These are phyloP conservation scores for Xylocopa sonorina DNA, from an alignment of 1,140 invertebrate genomes.

Conservation along the genomic window DNA sequence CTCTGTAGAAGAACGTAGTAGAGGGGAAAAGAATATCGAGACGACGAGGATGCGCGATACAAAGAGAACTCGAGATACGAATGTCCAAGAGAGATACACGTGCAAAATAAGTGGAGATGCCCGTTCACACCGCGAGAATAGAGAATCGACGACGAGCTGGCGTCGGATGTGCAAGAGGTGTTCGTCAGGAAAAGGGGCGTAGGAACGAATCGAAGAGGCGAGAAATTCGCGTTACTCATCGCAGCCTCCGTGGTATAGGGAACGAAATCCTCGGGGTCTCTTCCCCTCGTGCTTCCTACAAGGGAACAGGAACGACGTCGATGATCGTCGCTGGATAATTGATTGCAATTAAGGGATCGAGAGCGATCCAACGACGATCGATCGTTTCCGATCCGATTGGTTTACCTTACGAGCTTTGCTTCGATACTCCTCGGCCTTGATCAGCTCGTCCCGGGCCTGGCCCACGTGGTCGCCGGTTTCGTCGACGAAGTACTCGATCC, in stretches of 20 bases:
- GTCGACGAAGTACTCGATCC: slow-evolving; percentile 95
- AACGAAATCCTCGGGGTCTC: slow-evolving; percentile 34
- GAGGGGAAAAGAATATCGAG: background rate
- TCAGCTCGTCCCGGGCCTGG: slow-evolving; percentile 89
- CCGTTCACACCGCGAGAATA: background rate
- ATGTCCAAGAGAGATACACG: background rate
- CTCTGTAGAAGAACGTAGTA: background rate
- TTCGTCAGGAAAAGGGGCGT: background rate
- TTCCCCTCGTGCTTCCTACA: slow-evolving; percentile 20
- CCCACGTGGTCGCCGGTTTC: slow-evolving; percentile 91
- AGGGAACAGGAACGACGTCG: background rate
- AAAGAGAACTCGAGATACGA: background rate
- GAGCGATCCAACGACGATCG: background rate
- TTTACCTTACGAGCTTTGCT: slow-evolving; percentile 95
- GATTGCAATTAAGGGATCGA: too few species aligned
- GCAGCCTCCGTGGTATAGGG: background rate
- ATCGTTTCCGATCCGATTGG: slow-evolving; percentile 25
- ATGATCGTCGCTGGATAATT: slow-evolving; percentile 19
- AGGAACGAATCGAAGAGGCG: background rate
- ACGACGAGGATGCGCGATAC: too few species aligned
- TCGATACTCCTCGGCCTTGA: slow-evolving; percentile 91
- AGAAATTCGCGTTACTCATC: background rate
- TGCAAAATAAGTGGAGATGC: too few species aligned
- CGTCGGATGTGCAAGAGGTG: too few species aligned
- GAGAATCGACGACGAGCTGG: too few species aligned